Evolutionary conservation across 2,797 vertebrate species (phyloP).

Genomic region (Sebastes hubbsi): DNA sequence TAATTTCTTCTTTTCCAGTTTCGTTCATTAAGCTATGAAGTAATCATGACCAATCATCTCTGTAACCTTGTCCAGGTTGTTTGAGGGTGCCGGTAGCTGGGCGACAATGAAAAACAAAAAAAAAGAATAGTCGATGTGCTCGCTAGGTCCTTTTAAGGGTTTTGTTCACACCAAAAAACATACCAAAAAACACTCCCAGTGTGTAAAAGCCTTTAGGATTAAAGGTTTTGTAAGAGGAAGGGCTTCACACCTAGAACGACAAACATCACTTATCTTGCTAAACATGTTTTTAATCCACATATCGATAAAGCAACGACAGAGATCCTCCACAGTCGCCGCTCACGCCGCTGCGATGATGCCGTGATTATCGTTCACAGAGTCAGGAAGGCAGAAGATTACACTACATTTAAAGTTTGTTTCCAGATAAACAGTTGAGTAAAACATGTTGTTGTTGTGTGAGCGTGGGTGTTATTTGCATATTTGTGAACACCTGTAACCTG

Average conservation of each 20-base stretch:
- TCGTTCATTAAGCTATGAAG: not conserved
- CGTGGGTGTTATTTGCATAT: slow-evolving; percentile 3
- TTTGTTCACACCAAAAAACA: too few species aligned
- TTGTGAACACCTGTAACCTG: slow-evolving; percentile 17
- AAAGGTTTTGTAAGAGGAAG: too few species aligned
- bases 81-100: not conserved
- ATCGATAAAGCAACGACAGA: not conserved
- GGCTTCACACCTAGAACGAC: too few species aligned
- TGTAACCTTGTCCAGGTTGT: not conserved
- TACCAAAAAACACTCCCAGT: not conserved
- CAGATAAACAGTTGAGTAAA: not conserved
- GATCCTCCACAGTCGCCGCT: not conserved
- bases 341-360: not conserved
- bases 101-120: not conserved
- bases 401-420: slow-evolving; percentile 3
- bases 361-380: not conserved
- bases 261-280: not conserved
- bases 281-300: not conserved
- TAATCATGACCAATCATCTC: not conserved
- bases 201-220: too few species aligned
- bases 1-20: not conserved
- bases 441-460: not conserved
- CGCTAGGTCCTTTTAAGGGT: too few species aligned
- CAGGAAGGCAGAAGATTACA: not conserved
- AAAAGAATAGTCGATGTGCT: not conserved